phyloP scores from a whole-genome alignment of 2,888 invertebrate species.

The Pycnomerus fuliginosus region DNA sequence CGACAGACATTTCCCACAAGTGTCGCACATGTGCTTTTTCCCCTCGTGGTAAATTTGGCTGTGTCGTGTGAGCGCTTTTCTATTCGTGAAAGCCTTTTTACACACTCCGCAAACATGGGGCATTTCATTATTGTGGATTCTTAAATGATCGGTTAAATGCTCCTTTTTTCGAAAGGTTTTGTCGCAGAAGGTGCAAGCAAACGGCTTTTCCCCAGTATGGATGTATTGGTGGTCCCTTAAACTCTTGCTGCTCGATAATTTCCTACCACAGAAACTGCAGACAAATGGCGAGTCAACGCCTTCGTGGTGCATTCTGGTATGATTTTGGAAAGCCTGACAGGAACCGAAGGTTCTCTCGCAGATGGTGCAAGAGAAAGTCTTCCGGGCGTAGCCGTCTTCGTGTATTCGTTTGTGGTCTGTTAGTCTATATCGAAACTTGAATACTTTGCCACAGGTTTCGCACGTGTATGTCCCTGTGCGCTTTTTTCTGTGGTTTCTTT shows the following conservation, averaged over 20 bases:
- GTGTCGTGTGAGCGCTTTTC: neutral
- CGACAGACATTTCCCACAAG: no score
- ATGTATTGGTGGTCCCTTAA: constrained; percentile 61
- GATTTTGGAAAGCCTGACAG: neutral
- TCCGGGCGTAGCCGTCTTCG: neutral
- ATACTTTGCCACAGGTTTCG: constrained; percentile 55
- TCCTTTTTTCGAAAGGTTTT: no score
- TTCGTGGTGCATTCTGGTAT: constrained; percentile 31
- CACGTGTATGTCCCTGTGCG: constrained; percentile 54
- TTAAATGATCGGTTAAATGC: no score
- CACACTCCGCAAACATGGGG: no score
- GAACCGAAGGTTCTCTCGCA: neutral
- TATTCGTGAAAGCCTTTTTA: no score
- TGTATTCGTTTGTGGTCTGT: constrained; percentile 55
- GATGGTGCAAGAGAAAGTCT: neutral
- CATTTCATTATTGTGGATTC: no score
- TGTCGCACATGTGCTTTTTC: constrained; percentile 1
- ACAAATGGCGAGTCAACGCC: constrained; percentile 52
- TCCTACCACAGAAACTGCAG: constrained; percentile 58
- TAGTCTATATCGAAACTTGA: constrained; percentile 49
- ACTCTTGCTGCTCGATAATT: constrained; percentile 58
- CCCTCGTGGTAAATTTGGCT: neutral
- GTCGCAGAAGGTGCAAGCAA: constrained; percentile 1
- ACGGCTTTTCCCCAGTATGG: constrained; percentile 58
- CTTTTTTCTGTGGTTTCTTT: constrained; percentile 32